A percentile compares a stretch with the other conserved stretches of the same genome.
phyloP scores from a whole-genome alignment of 2,888 invertebrate species.

The Pollenia griseotomentosa region DNA sequence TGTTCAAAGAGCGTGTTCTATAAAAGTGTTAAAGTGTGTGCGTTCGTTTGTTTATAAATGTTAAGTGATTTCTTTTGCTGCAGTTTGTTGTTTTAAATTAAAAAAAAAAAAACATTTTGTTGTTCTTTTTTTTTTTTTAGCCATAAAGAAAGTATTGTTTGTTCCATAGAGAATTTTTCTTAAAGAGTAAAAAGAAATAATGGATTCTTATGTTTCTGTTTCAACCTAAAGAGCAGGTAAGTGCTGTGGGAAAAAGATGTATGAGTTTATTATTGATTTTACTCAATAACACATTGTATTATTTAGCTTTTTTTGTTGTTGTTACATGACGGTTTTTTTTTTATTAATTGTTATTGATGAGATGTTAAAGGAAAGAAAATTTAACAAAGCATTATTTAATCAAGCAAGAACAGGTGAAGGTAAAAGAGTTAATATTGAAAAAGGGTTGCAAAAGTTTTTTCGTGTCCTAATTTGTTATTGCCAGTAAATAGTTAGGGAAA shows the following conservation, averaged over 20 bases:
- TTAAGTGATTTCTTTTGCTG: slow-evolving; percentile 16
- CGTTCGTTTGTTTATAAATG: background rate
- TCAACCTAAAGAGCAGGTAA: background rate
- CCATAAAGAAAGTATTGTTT: background rate
- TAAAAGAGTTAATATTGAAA: background rate
- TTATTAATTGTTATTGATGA: slow-evolving; percentile 45
- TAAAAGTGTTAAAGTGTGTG: background rate
- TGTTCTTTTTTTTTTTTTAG: background rate
- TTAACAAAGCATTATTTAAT: background rate
- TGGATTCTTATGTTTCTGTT: background rate
- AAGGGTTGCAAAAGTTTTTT: no score
- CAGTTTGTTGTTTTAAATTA: slow-evolving; percentile 1
- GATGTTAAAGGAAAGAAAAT: background rate
- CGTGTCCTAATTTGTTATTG: no score
- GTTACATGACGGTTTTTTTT: slow-evolving; percentile 7
- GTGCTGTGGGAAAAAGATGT: background rate
- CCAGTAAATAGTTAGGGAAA: no score
- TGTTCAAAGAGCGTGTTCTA: no score
- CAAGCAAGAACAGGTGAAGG: background rate
- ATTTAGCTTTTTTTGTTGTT: slow-evolving; percentile 6
- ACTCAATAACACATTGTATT: slow-evolving; percentile 39
- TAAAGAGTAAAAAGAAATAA: no score
- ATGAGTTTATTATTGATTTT: slow-evolving; percentile 51
- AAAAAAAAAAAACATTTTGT: slow-evolving; percentile 4
- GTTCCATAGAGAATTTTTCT: background rate